Evolutionary conservation across 2,113 vertebrate species (phyloP).

Genomic region (Clarias macrocephalus): DNA sequence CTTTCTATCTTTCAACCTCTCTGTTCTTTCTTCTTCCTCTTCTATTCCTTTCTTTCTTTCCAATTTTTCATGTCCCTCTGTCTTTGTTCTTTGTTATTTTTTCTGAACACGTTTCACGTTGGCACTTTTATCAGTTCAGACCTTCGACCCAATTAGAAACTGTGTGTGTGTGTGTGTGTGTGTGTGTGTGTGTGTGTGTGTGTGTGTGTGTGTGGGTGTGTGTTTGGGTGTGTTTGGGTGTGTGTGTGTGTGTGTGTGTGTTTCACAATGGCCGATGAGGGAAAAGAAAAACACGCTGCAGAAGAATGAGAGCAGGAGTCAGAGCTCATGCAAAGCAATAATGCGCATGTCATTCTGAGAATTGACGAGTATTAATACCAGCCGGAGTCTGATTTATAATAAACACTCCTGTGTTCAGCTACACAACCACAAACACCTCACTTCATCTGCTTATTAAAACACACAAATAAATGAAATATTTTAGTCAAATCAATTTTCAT

Average conservation of each 20-base stretch:
- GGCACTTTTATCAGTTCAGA: neutral
- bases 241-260: neutral
- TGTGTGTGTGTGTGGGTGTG: neutral
- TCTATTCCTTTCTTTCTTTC: neutral
- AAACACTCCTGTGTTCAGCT: neutral
- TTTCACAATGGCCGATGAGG: slow-evolving; percentile 9
- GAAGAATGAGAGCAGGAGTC: slow-evolving; percentile 12
- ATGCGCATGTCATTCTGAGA: neutral
- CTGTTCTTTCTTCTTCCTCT: neutral
- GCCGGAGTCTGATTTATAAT: neutral
- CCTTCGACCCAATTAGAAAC: neutral
- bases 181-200: neutral
- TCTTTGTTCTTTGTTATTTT: neutral
- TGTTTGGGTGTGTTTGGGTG: neutral
- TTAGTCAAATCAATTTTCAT: neutral
- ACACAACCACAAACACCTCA: neutral
- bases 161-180: neutral
- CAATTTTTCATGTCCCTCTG: neutral
- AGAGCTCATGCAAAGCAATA: neutral
- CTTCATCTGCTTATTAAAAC: no score
- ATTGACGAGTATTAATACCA: neutral
- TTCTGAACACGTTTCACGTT: no score
- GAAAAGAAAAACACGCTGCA: neutral
- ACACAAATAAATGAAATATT: no score
- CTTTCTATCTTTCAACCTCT: neutral